Evolutionary conservation across 2,113 vertebrate genomes (phyloP), one percentile per base, ranked within the genome.

Genomic region (Monopterus albus): DNA sequence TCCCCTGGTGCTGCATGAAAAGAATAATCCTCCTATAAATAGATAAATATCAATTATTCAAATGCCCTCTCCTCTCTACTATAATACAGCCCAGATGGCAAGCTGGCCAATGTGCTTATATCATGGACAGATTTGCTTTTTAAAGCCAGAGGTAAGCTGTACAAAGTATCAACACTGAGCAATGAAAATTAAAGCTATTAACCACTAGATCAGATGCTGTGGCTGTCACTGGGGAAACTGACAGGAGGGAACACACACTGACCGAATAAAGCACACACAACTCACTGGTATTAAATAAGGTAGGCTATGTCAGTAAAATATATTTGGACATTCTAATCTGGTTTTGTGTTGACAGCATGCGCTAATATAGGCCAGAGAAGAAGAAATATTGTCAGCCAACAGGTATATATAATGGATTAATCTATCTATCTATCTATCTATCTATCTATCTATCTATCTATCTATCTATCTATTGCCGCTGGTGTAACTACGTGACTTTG

Each of bases 1-100:
- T 74, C 68, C 8, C 43, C 31, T 13, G 28, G 57, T 75, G 75
- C 74, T 89, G 87, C 84, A 91, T 78, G 82, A 89, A 87, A 77
- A 84, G 77, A 87, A 89, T 88, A 89, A 90, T 91, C 89, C 89
- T 52, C 67, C 85, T 75, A 86, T 87, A 91, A 90, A 91, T 90
- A 91, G 89, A 85, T 89, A 82, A 88, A 85, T 91, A 89, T 92
- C 83, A 90, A 92, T 91, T 90, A 92, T 91, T 92, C 82, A 93
- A 84, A 84, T 86, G 87, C 77, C 80, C 82, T 87, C 58, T 86
- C 75, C 75, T 77, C 84, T 82, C 75, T 45, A 51, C 86, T 85
- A 86, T 91, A 87, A 91, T 86, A 86, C 85, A 82, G 72, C 69
- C 89, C 88, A 91, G 88, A 93, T 92, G 90, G 89, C 79, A 74